Evolutionary conservation across 92 coral and sea anemone genomes (phyloP).

Genomic region (Umimayanthus kanabou): DNA sequence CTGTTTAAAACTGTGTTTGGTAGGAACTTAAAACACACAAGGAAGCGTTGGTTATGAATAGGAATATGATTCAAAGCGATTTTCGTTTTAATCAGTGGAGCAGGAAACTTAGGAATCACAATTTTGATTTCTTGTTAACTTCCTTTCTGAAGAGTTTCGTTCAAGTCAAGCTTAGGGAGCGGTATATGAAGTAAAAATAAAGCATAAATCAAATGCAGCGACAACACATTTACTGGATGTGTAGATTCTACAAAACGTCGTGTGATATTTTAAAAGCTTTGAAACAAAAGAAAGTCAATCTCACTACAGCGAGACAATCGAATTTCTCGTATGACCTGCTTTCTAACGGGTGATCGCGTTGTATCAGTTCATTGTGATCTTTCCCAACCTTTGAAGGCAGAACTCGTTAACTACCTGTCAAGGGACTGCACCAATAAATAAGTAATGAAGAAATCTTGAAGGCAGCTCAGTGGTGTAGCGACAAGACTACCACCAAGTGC

Average conservation of each 20-base stretch:
- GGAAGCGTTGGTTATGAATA: not conserved
- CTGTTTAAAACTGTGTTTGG: no score
- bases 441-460: conserved; percentile 26
- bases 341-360: conserved; percentile 41
- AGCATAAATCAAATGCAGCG: not conserved
- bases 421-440: conserved; percentile 2
- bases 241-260: not conserved
- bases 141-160: not conserved
- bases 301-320: not conserved
- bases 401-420: conserved; percentile 31
- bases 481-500: not conserved
- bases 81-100: not conserved
- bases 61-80: not conserved
- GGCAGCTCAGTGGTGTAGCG: conserved; percentile 28
- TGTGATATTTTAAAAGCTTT: not conserved
- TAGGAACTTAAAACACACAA: no score
- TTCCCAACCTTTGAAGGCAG: conserved; percentile 26
- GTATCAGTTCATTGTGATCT: conserved; percentile 41
- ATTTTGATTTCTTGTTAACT: not conserved
- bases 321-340: conserved; percentile 28
- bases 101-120: not conserved
- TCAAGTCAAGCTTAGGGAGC: not conserved
- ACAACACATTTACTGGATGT: not conserved
- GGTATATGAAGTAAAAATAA: not conserved
- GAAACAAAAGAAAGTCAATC: conserved; percentile 26